phyloP scores from a whole-genome alignment of 1,140 invertebrate genomes.

The Apis mellifera region Amel_HAv3.1 CM009939.2:11670501-11671000 shows the following conservation, averaged over 20 bases:
- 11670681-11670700: background rate
- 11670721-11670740: background rate
- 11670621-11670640: slow-evolving; percentile 24
- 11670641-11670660: slow-evolving; percentile 1
- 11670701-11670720: background rate
- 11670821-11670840: background rate
- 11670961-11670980: slow-evolving; percentile 58
- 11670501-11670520: slow-evolving; percentile 32
- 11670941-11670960: slow-evolving; percentile 57
- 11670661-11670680: background rate
- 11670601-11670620: slow-evolving; percentile 22
- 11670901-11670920: slow-evolving; percentile 43
- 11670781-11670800: no score
- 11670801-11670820: background rate
- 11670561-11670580: slow-evolving; percentile 20
- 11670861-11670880: slow-evolving; percentile 3
- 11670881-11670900: slow-evolving; percentile 11
- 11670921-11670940: slow-evolving; percentile 55
- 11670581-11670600: slow-evolving; percentile 12
- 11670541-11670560: slow-evolving; percentile 11
- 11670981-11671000: slow-evolving; percentile 59
- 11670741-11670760: background rate
- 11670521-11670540: slow-evolving; percentile 30
- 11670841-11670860: background rate
- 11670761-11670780: no score